Evolutionary conservation across 2,113 vertebrate genomes (phyloP), one percentile per base, ranked within the genome.

Genomic region (Brachyistius frenatus): DNA sequence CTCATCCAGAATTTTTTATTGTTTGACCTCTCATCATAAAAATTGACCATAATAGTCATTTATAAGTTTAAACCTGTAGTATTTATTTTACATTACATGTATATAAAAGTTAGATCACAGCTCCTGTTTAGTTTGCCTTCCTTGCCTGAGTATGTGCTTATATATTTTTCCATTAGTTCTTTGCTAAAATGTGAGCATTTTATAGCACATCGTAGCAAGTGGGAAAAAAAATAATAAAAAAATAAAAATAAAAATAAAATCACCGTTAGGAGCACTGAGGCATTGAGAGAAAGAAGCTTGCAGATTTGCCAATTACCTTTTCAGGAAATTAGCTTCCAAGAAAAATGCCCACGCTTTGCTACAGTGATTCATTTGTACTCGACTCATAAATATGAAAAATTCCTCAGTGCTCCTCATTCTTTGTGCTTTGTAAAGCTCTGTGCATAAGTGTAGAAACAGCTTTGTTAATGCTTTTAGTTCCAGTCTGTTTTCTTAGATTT

Each of bases 261-360:
- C 16, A 14, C 6, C 75, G 66, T 55, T 78, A 58, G 10, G 23
- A 53, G 70, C 60, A 79, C 74, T 84, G 32, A 69, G 52, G 81
- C 78, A 64, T 55, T 67, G 39, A 74, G 33, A 23, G 52, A 73
- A 65, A 80, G 53, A 65, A 23, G 7, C 73, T 67, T 47, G 23
- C 55, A 76, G 52, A 77, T 65, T 78, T 57, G 67, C 50, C 80
- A 84, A 78, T 88, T 84, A 80, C 53, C 61, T 77, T 66, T 69
- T 53, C 5, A 5, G 58, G 53, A 82, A 82, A 72, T 79, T 54
- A 61, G 35, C 80, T 67, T 46, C 23, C 10, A 33, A 33, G 32
- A 60, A 72, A 78, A 77, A 74, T 50, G 16, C 32, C 10, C 44
- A 53, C 0, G 11, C 62, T 37, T 56, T 55, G 50, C 54, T 39